phyloP scores from a whole-genome alignment of 2,888 invertebrate species.

The Thera obeliscata region DNA sequence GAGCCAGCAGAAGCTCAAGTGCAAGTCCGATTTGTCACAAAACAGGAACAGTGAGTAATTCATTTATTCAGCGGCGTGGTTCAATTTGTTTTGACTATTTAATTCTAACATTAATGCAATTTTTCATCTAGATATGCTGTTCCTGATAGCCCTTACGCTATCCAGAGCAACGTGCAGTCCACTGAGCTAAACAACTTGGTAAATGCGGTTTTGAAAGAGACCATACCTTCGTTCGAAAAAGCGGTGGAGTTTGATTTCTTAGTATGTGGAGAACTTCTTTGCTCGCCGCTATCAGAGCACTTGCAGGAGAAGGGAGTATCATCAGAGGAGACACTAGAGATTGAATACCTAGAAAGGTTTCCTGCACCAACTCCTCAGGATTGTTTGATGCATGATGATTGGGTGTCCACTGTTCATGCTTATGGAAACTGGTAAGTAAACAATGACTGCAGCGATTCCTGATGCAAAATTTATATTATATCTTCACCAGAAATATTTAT shows the following conservation, averaged over 20 bases:
- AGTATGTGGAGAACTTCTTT: constrained; percentile 92
- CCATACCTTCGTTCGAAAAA: constrained; percentile 59
- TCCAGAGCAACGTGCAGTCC: constrained; percentile 88
- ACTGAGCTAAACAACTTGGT: constrained; percentile 90
- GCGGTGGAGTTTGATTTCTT: constrained; percentile 94
- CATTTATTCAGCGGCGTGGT: constrained; percentile 42
- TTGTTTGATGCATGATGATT: constrained; percentile 97
- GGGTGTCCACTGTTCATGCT: constrained; percentile 95
- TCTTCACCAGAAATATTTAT: background rate
- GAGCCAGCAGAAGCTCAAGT: constrained; percentile 84
- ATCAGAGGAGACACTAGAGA: constrained; percentile 92
- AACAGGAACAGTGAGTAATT: constrained; percentile 90
- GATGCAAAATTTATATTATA: background rate
- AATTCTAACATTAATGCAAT: constrained; percentile 10
- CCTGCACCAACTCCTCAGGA: constrained; percentile 97
- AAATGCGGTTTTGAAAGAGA: constrained; percentile 90
- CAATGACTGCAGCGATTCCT: background rate
- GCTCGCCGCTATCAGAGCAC: constrained; percentile 89
- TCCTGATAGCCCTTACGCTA: constrained; percentile 92
- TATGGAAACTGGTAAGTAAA: constrained; percentile 86
- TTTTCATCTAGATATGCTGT: constrained; percentile 89
- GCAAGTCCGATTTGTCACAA: constrained; percentile 91
- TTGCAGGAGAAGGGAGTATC: constrained; percentile 90
- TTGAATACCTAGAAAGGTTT: constrained; percentile 96
- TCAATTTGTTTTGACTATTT: background rate